Evolutionary conservation across 2,888 invertebrate genomes (phyloP).

Genomic region (Hololepta plana): DNA sequence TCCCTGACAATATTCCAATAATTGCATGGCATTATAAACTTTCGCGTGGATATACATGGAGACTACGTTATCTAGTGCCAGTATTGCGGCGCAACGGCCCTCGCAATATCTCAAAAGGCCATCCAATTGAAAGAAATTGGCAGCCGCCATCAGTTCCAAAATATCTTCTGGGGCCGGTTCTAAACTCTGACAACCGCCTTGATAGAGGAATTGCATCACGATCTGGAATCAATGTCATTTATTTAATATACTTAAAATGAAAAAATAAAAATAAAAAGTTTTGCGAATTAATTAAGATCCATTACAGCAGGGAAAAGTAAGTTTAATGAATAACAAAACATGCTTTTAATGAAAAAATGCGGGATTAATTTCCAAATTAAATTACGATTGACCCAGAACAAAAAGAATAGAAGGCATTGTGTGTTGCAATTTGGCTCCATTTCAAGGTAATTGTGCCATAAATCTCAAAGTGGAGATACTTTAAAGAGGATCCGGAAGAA

Average conservation of each 20-base stretch:
- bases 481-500: too few relatives aligned
- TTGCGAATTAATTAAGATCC: too few relatives aligned
- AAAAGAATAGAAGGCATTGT: too few relatives aligned
- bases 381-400: too few relatives aligned
- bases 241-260: constrained; percentile 3
- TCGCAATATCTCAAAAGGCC: constrained; percentile 73
- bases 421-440: too few relatives aligned
- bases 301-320: too few relatives aligned
- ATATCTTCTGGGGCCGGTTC: constrained; percentile 67
- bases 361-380: too few relatives aligned
- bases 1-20: constrained; percentile 80
- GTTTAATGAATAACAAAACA: too few relatives aligned
- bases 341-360: too few relatives aligned
- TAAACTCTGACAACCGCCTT: constrained; percentile 66
- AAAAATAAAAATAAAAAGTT: neutral
- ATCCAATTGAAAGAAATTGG: constrained; percentile 79
- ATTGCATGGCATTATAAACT: constrained; percentile 74
- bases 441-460: too few relatives aligned
- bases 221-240: constrained; percentile 36
- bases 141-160: constrained; percentile 76
- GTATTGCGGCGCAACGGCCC: constrained; percentile 64
- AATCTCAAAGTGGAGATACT: too few relatives aligned
- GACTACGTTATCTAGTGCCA: constrained; percentile 75
- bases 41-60: constrained; percentile 88
- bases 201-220: constrained; percentile 86